A percentile compares a stretch with the other conserved stretches of the same genome.
phyloP scores from a whole-genome alignment of 2,797 vertebrate genomes.

The Ctenopoma kingsleyae region DNA sequence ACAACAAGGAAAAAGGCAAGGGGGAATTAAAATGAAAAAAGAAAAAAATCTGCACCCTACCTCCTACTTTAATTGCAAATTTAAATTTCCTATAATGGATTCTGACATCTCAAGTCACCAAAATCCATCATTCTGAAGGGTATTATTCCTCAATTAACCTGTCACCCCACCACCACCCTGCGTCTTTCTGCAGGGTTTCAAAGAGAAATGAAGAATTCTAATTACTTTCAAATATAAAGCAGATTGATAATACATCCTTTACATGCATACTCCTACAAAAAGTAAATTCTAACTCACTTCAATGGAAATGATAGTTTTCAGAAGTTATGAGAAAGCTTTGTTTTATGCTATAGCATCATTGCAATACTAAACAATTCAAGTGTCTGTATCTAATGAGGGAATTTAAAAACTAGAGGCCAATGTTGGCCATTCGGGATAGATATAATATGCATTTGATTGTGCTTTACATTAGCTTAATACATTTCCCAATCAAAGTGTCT shows the following conservation, averaged over 20 bases:
- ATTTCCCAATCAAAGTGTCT: slow-evolving; percentile 18
- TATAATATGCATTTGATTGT: background rate
- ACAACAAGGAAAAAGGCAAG: slow-evolving; percentile 73
- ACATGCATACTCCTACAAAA: slow-evolving; percentile 22
- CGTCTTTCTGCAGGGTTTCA: slow-evolving; percentile 81
- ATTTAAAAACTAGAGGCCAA: background rate
- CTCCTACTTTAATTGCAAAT: slow-evolving; percentile 88
- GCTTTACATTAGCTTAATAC: background rate
- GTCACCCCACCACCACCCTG: slow-evolving; percentile 79
- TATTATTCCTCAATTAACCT: slow-evolving; percentile 91
- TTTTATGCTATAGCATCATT: slow-evolving; percentile 1
- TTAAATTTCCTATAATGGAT: slow-evolving; percentile 88
- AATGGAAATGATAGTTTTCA: slow-evolving; percentile 14
- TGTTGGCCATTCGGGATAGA: background rate
- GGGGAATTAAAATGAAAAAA: slow-evolving; percentile 82
- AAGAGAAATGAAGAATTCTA: slow-evolving; percentile 87
- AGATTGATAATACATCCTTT: slow-evolving; percentile 82
- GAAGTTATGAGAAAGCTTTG: slow-evolving; percentile 29
- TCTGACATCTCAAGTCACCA: slow-evolving; percentile 90
- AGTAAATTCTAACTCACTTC: slow-evolving; percentile 30
- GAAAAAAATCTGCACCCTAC: slow-evolving; percentile 81
- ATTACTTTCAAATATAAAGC: slow-evolving; percentile 87
- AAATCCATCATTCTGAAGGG: slow-evolving; percentile 91
- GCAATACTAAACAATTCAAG: background rate
- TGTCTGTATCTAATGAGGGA: background rate